Evolutionary conservation across 1,140 invertebrate species (phyloP).

Genomic region (Drosophila hydei): DNA sequence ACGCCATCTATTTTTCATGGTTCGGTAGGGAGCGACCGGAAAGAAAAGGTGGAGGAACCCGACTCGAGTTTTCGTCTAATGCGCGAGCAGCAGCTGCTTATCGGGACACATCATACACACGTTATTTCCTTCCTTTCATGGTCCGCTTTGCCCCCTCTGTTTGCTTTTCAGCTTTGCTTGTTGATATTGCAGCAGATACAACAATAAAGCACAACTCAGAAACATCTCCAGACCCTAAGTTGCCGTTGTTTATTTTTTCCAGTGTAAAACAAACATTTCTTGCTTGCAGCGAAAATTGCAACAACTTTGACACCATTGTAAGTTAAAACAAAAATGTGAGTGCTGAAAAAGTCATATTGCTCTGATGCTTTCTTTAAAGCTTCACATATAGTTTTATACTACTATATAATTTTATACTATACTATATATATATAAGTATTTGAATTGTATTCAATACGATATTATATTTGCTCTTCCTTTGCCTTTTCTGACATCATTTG

Average conservation of each 20-base stretch:
- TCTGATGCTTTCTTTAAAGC: too few relatives aligned
- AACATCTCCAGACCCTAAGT: slow-evolving; percentile 4
- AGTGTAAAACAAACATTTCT: slow-evolving; percentile 26
- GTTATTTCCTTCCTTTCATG: slow-evolving; percentile 19
- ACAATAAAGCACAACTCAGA: slow-evolving; percentile 5
- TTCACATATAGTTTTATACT: too few relatives aligned
- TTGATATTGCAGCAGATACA: slow-evolving; percentile 39
- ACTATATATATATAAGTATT: too few relatives aligned
- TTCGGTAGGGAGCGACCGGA: too few relatives aligned
- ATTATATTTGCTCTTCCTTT: too few relatives aligned
- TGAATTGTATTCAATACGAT: too few relatives aligned
- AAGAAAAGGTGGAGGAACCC: neutral
- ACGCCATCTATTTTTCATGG: slow-evolving; percentile 32
- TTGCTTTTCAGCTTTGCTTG: slow-evolving; percentile 30
- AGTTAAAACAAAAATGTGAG: neutral
- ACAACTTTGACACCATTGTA: slow-evolving; percentile 17
- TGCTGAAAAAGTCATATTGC: neutral
- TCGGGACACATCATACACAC: slow-evolving; percentile 42
- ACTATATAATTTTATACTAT: too few relatives aligned
- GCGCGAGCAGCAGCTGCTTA: slow-evolving; percentile 43
- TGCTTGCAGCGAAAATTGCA: slow-evolving; percentile 8
- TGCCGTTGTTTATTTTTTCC: slow-evolving; percentile 17
- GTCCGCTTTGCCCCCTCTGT: slow-evolving; percentile 10
- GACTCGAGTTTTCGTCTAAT: slow-evolving; percentile 13
- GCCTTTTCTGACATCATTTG: too few relatives aligned